phyloP scores from a whole-genome alignment of 2,888 invertebrate genomes.

The Aplocera efformata region DNA sequence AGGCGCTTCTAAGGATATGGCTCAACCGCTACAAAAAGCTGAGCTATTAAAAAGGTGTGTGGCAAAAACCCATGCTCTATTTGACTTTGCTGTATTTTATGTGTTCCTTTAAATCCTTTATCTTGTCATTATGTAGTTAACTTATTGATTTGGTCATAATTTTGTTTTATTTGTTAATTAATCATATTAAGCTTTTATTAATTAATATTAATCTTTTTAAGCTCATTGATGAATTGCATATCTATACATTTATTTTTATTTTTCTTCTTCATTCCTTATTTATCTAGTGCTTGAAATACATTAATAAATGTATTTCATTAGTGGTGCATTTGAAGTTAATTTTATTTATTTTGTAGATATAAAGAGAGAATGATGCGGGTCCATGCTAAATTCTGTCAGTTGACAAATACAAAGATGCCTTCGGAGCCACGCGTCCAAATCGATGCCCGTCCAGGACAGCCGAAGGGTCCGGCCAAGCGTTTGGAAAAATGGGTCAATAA shows the following conservation, averaged over 20 bases:
- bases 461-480: conserved; percentile 60
- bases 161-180: too few relatives aligned
- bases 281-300: conserved; percentile 36
- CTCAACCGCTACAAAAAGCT: conserved; percentile 31
- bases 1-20: conserved; percentile 29
- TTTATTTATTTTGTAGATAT: conserved; percentile 46
- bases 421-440: conserved; percentile 64
- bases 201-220: too few relatives aligned
- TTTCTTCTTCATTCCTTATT: conserved; percentile 27
- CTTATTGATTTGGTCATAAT: too few relatives aligned
- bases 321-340: not conserved
- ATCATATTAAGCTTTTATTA: too few relatives aligned
- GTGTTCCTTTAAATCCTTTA: not conserved
- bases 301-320: conserved; percentile 1
- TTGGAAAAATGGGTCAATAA: conserved; percentile 68
- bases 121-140: too few relatives aligned
- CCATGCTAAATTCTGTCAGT: conserved; percentile 82
- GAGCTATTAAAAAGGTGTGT: conserved; percentile 39
- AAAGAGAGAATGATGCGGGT: conserved; percentile 70
- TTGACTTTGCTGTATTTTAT: not conserved
- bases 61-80: conserved; percentile 14
- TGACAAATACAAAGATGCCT: conserved; percentile 78
- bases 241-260: conserved; percentile 7
- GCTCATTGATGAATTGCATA: too few relatives aligned
- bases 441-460: conserved; percentile 56